A percentile compares a stretch with the other conserved stretches of the same genome.
Evolutionary conservation across 2,113 vertebrate species (phyloP).

Genomic region (Vireo altiloquus): DNA sequence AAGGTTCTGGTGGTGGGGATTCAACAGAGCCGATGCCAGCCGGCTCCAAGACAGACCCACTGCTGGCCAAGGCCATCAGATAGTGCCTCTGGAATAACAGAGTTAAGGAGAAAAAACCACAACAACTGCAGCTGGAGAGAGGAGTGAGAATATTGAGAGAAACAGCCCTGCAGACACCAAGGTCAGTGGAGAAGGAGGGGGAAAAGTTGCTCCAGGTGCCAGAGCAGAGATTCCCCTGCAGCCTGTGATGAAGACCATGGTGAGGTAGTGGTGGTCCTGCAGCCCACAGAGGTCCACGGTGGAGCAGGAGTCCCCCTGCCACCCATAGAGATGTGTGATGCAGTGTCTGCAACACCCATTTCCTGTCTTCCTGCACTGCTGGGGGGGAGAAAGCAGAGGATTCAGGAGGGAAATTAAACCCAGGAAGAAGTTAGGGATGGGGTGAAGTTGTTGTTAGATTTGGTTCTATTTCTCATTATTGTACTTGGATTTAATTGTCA

Average conservation of each 20-base stretch:
- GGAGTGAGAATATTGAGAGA: neutral
- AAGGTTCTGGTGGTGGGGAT: neutral
- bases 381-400: neutral
- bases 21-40: accelerated
- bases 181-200: neutral
- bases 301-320: neutral
- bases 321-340: neutral
- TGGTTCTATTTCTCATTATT: neutral
- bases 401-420: neutral
- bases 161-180: neutral
- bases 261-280: neutral
- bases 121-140: neutral
- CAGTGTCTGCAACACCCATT: neutral
- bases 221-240: neutral
- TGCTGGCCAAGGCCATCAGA: neutral
- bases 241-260: neutral
- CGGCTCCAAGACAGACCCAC: accelerated
- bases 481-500: neutral
- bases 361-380: neutral
- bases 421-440: neutral
- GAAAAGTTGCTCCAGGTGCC: neutral
- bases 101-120: neutral
- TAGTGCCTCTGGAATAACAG: neutral
- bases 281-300: neutral
- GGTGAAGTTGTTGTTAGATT: neutral